A percentile compares a stretch with the other conserved stretches of the same genome.
These are phyloP conservation scores for Alexandromys fortis DNA, from an alignment of 2,113 vertebrate species.

Conservation along the genomic window DNA sequence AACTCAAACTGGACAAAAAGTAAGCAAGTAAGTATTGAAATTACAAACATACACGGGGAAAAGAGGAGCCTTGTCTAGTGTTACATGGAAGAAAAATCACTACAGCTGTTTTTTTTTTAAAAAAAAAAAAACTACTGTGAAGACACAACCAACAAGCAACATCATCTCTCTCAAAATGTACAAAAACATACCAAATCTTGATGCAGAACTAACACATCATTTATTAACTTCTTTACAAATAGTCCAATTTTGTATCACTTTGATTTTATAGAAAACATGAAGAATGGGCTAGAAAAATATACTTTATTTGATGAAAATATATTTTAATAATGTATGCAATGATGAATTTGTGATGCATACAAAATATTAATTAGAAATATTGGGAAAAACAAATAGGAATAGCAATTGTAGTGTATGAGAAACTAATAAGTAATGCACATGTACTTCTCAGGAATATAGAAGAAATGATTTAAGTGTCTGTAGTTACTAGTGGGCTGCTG, in stretches of 20 bases:
- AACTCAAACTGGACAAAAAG: neutral
- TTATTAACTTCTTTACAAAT: neutral
- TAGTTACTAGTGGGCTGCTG: neutral
- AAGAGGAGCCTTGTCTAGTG: neutral
- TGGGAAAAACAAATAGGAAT: neutral
- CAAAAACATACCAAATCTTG: neutral
- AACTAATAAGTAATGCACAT: neutral
- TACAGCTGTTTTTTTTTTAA: neutral
- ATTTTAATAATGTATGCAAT: neutral
- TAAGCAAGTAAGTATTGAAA: neutral
- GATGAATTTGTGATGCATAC: neutral
- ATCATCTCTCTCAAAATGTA: neutral
- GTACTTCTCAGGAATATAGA: neutral
- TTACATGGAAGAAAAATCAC: neutral
- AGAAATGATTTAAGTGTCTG: neutral
- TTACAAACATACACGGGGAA: neutral
- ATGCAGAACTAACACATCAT: neutral
- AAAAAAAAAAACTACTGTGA: neutral
- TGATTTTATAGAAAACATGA: neutral
- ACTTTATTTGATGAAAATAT: neutral
- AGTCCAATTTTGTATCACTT: neutral
- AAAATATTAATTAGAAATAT: neutral
- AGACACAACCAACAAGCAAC: neutral
- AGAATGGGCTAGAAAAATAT: neutral
- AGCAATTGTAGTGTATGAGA: neutral